Evolutionary conservation across 1,140 invertebrate species (phyloP).

Genomic region (Temnothorax nylanderi): DNA sequence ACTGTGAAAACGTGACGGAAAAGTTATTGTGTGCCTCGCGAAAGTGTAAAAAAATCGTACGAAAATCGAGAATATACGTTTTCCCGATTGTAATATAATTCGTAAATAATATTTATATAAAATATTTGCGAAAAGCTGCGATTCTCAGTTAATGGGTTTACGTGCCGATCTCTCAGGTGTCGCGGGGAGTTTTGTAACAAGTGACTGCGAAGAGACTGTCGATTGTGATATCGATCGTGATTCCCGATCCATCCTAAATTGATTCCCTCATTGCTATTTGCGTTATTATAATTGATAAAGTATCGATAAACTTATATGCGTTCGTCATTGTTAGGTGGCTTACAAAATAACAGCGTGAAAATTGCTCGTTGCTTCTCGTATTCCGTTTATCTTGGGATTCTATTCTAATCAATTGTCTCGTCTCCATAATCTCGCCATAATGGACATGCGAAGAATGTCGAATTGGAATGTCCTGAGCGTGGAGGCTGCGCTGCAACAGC

Average conservation of each 20-base stretch:
- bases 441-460: constrained; percentile 84
- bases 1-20: constrained; percentile 24
- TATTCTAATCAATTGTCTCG: constrained; percentile 62
- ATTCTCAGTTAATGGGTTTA: neutral
- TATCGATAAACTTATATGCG: neutral
- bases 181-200: neutral
- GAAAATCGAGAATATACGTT: constrained; percentile 4
- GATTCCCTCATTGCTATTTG: neutral
- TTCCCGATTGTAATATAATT: neutral
- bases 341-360: constrained; percentile 31
- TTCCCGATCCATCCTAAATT: neutral
- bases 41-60: neutral
- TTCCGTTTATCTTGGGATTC: constrained; percentile 28
- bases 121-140: neutral
- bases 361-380: constrained; percentile 13
- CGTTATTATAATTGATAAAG: constrained; percentile 11
- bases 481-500: constrained; percentile 82
- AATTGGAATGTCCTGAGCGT: constrained; percentile 84
- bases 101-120: neutral
- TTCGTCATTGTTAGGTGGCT: constrained; percentile 8
- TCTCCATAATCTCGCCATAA: constrained; percentile 48
- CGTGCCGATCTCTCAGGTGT: neutral
- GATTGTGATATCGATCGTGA: neutral
- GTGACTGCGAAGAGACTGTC: neutral
- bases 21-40: neutral